Base-by-base conservation (phyloP, 1,140 invertebrate genomes). In the Formica exsecta region DNA sequence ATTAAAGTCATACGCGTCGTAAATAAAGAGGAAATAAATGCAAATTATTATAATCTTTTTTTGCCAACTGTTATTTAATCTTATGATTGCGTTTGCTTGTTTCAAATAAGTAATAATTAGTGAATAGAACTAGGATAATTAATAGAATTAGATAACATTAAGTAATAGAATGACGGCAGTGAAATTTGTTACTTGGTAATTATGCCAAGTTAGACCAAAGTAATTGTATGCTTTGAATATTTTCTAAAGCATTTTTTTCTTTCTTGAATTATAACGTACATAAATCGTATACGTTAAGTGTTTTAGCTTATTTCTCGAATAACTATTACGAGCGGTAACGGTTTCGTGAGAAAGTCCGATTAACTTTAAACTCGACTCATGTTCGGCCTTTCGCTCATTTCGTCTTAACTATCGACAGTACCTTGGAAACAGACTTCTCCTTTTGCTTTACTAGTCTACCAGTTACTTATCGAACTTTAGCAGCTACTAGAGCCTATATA, bases 331-430 rank as follows among this genome's bases (percentile, higher is more conserved):
- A 38, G 74, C 66, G 68, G 65, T 74, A 68, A 76, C 68, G 76
- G 76, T 87, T 89, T 85, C 86, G 61, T 75, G 74, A 85, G 74
- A 54, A 54, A 74, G 59, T 54, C 61, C 80, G 75, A 83, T 89
- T 85, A 87, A 87, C 80, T 89, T 77, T 44, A 68, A 75, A 76
- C 86, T 48, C 44, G 61, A 57, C 51, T 79, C 51, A 61, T 83
- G 73, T 87, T 77, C 86, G 86, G 86, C 38, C 80, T 85, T 87
- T 89, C 86, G 51, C 87, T 89, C 87, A 81, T 87, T 87, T 87
- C 86, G 66, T 66, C 73, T 80, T 89, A 89, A 89, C 75, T 86
- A 86, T 89, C 87, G 87, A 85, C 87, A 87, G 76, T 74, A 62
- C 61, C 41, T 44, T 83, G 38, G 57, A 54, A 84, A 73, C 75